Evolutionary conservation across 2,888 invertebrate species (phyloP), one percentile per base, ranked within the genome.

Genomic region (Lumbricus terrestris): DNA sequence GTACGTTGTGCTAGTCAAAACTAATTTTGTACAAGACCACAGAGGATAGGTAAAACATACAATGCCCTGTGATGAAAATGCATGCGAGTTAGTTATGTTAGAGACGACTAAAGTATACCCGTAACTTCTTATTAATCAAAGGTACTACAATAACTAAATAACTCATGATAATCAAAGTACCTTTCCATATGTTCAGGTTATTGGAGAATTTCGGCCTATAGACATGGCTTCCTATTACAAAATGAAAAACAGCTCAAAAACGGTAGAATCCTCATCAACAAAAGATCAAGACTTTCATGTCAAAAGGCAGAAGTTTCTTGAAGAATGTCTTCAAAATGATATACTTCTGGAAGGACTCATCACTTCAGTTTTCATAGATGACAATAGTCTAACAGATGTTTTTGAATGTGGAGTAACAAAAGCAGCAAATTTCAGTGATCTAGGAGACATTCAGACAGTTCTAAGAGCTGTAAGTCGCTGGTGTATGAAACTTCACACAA

Each of bases 351-450:
- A 42, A 33, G 88, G 33, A 88, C 33, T 42, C 42, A 33, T 40
- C 33, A 20, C 47, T 38, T 88, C 88, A 38, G 47, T 34, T 47
- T 33, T 88, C 18, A 29, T 47, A 42, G 29, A n/a, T n/a, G 38
- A 47, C 38, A 15, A 23, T 23, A 37, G 37, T 37, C 35, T 85
- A 8, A 8, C 35, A 11, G 85, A 85, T 23, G 23, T 85, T 29
- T 85, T 85, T 37, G 85, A 85, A 37, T 85, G 35, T 20, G 85
- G 85, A 85, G 16, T 85, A 2, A 33, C 85, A 85, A 85, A 85
- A 35, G 85, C 85, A 34, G 85, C 85, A 85, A 34, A 85, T 85
- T 85, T 85, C 85, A 85, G 85, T 37, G 85, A 85, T 35, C 85
- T 35, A 35, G 85, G 85, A 85, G 85, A 85, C 35, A 85, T 85